Evolutionary conservation across 2,888 invertebrate genomes (phyloP).

Genomic region (Agrochola circellaris): DNA sequence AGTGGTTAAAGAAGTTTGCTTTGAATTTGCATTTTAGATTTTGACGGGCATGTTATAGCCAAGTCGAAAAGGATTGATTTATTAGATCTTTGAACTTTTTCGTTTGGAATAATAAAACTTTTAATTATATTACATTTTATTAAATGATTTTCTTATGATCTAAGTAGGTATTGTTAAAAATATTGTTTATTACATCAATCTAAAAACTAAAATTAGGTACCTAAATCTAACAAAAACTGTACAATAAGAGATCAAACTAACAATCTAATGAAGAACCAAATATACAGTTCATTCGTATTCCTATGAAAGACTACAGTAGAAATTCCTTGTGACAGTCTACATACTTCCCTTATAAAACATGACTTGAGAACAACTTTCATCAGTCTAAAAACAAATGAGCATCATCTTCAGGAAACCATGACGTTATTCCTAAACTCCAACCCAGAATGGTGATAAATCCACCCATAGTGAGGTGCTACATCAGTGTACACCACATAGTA

Average conservation of each 20-base stretch:
- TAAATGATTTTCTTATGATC: not conserved
- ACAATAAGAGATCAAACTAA: slow-evolving; percentile 32
- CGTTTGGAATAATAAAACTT: not conserved
- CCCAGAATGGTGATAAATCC: slow-evolving; percentile 84
- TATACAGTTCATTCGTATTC: not conserved
- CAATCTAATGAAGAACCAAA: not conserved
- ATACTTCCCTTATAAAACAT: not conserved
- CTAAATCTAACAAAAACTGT: not conserved
- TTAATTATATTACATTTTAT: not conserved
- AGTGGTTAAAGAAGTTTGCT: slow-evolving; percentile 30
- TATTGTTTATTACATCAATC: not conserved
- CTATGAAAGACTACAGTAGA: not conserved
- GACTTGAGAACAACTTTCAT: not conserved
- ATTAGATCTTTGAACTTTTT: not conserved
- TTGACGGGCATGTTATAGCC: not conserved
- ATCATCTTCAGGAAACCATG: slow-evolving; percentile 25
- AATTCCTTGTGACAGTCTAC: slow-evolving; percentile 18
- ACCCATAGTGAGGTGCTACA: slow-evolving; percentile 84
- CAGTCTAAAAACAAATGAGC: slow-evolving; percentile 8
- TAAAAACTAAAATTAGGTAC: not conserved
- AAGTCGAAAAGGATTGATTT: not conserved
- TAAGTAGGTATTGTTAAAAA: not conserved
- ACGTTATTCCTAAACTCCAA: slow-evolving; percentile 77
- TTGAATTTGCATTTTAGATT: slow-evolving; percentile 37
- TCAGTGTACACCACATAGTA: slow-evolving; percentile 85